phyloP scores from a whole-genome alignment of 2,113 vertebrate species.

The Pagrus major region DNA sequence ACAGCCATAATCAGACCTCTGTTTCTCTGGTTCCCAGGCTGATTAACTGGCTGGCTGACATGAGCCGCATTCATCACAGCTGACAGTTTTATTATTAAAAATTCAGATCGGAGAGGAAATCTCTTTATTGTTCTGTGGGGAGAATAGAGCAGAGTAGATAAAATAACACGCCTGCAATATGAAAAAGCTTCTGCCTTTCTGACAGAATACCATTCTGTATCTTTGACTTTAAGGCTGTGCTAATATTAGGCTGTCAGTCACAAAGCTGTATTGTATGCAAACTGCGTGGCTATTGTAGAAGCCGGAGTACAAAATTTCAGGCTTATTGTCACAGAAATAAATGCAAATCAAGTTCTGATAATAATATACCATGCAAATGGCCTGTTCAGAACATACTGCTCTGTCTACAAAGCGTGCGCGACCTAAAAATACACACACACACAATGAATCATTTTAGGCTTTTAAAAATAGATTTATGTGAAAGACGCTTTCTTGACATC shows the following conservation, averaged over 20 bases:
- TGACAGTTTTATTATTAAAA: slow-evolving; percentile 66
- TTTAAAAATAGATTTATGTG: slow-evolving; percentile 10
- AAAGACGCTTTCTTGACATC: background rate
- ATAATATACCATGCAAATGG: slow-evolving; percentile 40
- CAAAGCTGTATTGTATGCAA: slow-evolving; percentile 26
- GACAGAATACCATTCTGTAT: slow-evolving; percentile 13
- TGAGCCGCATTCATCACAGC: slow-evolving; percentile 57
- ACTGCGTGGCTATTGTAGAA: slow-evolving; percentile 17
- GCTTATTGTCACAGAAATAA: slow-evolving; percentile 18
- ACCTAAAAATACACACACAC: background rate
- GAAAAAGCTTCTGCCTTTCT: slow-evolving; percentile 29
- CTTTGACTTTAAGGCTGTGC: slow-evolving; percentile 7
- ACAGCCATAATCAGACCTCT: slow-evolving; percentile 28
- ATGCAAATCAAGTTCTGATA: slow-evolving; percentile 53
- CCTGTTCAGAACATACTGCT: slow-evolving; percentile 3
- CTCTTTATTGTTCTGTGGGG: slow-evolving; percentile 36
- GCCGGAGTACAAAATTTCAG: background rate
- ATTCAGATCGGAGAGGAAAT: slow-evolving; percentile 59
- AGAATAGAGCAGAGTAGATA: slow-evolving; percentile 24
- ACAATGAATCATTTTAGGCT: slow-evolving; percentile 3
- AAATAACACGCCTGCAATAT: slow-evolving; percentile 24
- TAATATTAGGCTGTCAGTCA: slow-evolving; percentile 39
- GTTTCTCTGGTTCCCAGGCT: slow-evolving; percentile 50
- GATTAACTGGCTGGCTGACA: slow-evolving; percentile 61
- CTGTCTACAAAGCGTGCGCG: background rate